A percentile compares a stretch with the other conserved stretches of the same genome.
phyloP scores from a whole-genome alignment of 2,113 vertebrate species.

The Sinocyclocheilus grahami region DNA sequence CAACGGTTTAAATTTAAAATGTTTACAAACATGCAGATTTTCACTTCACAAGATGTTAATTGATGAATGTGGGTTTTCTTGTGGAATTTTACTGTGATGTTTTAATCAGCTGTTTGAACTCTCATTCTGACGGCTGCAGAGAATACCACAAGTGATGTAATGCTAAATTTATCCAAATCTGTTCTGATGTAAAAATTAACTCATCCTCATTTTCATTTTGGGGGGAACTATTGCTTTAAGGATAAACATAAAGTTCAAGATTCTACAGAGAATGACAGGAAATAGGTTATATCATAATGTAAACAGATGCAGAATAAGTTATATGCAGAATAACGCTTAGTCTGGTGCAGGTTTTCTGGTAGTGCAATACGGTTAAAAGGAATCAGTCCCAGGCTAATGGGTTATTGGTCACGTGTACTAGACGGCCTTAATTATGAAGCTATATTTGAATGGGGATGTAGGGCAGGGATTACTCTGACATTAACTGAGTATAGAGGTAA shows the following conservation, averaged over 20 bases:
- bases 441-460: slow-evolving; percentile 63
- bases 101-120: too few relatives aligned
- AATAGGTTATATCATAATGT: neutral
- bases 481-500: slow-evolving; percentile 33
- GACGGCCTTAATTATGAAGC: slow-evolving; percentile 60
- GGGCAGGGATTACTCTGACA: slow-evolving; percentile 54
- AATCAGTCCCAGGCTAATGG: slow-evolving; percentile 50
- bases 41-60: too few relatives aligned
- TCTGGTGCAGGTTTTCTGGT: slow-evolving; percentile 14
- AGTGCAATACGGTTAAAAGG: slow-evolving; percentile 31
- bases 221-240: neutral
- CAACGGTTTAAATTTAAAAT: too few relatives aligned
- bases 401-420: slow-evolving; percentile 50
- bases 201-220: too few relatives aligned
- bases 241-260: neutral
- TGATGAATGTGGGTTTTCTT: too few relatives aligned
- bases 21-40: too few relatives aligned
- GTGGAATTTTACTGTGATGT: too few relatives aligned
- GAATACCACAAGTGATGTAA: too few relatives aligned
- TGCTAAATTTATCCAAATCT: too few relatives aligned
- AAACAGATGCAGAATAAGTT: neutral
- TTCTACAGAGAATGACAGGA: neutral
- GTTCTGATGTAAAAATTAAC: too few relatives aligned
- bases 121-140: too few relatives aligned
- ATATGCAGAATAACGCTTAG: neutral